Base-by-base conservation (phyloP, 2,113 vertebrate species). In the Calyptomena viridis region DNA sequence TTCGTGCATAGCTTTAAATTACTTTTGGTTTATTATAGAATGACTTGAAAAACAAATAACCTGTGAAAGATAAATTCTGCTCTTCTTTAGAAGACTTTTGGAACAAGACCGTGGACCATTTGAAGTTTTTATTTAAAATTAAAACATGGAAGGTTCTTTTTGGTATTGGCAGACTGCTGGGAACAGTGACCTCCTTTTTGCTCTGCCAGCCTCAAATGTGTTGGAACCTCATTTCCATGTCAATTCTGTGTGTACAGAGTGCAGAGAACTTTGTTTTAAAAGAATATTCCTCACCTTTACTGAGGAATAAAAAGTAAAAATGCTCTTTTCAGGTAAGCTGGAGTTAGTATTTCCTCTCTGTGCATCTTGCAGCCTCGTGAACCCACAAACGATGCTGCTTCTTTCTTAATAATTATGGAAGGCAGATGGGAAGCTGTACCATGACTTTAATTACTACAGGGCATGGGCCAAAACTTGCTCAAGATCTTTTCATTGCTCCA, bases 41-140 rank as follows among this genome's bases (percentile, higher is more conserved):
- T 81, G 23, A 71, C 69, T 28, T 22, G 6, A 77, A 96, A 63
- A 91, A 80, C 12, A 89, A 92, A 72, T 94, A 63, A 73, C 39
- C 11, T 85, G 89, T 56, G 53, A 55, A 92, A 73, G 55, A 50
- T 71, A 47, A 47, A 71, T 64, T 90, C 91, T 44, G 14, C 49
- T 84, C 12, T 93, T 74, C 84, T 78, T 72, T 77, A 27, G 58
- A 53, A 89, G 31, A 35, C 68, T 68, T 92, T 69, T 58, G 84
- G 66, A 91, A 80, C 12, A 28, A 86, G 35, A 24, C 20, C 60
- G 18, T 30, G 14, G 25, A 71, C 35, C 23, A 22, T 44, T 87
- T 62, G 31, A 42, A 67, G 47, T 40, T 92, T 93, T 86, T 37
- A 77, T 91, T 94, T 84, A 58, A 89, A 95, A 87, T 79, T 14